These are phyloP conservation scores for Agrypnia vestita DNA, from an alignment of 1,140 invertebrate species.

Conservation along the genomic window DNA sequence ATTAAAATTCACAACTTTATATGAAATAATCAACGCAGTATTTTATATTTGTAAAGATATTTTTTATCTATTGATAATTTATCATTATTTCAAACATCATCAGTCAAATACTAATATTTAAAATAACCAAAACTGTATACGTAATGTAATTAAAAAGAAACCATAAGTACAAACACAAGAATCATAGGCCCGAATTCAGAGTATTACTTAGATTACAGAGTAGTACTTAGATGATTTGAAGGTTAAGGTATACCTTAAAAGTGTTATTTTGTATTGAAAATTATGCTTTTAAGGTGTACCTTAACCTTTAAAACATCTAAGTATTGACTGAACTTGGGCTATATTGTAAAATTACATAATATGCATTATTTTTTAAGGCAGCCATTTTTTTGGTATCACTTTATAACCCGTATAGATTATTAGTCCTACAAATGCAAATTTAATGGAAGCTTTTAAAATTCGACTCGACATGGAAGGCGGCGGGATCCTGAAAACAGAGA, in stretches of 20 bases:
- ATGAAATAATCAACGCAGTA: too few relatives aligned
- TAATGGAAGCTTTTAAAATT: constrained; percentile 52
- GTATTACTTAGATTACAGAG: too few relatives aligned
- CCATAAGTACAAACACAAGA: background rate
- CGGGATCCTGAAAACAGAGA: constrained; percentile 54
- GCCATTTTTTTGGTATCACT: constrained; percentile 58
- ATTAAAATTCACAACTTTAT: too few relatives aligned
- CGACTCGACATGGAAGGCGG: constrained; percentile 55
- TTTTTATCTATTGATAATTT: too few relatives aligned
- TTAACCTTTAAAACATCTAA: too few relatives aligned
- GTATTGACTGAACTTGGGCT: too few relatives aligned
- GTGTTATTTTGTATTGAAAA: too few relatives aligned
- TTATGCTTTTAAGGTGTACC: too few relatives aligned
- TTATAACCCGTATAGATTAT: constrained; percentile 55
- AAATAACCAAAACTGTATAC: background rate
- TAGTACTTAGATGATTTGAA: too few relatives aligned
- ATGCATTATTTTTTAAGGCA: constrained; percentile 41
- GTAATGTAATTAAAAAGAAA: background rate
- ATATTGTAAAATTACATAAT: background rate
- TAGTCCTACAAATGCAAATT: constrained; percentile 52
- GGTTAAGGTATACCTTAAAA: too few relatives aligned
- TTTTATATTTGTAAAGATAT: too few relatives aligned
- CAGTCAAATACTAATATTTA: background rate
- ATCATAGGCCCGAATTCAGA: too few relatives aligned
- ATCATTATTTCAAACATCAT: background rate